Evolutionary conservation across 1,140 invertebrate species (phyloP).

Genomic region (Thalassaphorura encarpata): DNA sequence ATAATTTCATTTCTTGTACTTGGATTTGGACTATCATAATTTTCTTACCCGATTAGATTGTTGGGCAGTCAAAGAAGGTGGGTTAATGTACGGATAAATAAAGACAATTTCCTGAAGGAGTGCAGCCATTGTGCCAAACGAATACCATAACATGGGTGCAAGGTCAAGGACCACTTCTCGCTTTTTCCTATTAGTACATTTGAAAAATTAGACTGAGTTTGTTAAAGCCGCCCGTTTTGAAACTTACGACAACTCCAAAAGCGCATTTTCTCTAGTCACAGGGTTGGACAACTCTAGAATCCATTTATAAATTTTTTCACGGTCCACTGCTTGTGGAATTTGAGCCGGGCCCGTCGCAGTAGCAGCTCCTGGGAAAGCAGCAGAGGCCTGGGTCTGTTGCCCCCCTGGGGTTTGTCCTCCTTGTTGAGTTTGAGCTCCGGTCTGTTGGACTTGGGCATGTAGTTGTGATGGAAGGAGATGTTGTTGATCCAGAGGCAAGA

Average conservation of each 20-base stretch:
- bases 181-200: conserved; percentile 65
- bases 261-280: conserved; percentile 87
- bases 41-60: conserved; percentile 69
- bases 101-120: conserved; percentile 87
- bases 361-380: background rate
- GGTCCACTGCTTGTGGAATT: conserved; percentile 46
- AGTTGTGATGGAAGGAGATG: too few species aligned
- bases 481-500: too few species aligned
- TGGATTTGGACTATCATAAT: background rate
- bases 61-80: conserved; percentile 85
- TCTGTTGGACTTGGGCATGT: too few species aligned
- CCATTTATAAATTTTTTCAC: conserved; percentile 83
- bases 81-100: conserved; percentile 96
- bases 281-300: conserved; percentile 91
- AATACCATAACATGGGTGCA: conserved; percentile 97
- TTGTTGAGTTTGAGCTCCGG: too few species aligned
- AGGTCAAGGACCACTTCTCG: conserved; percentile 92
- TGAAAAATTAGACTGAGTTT: background rate
- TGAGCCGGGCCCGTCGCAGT: conserved; percentile 7
- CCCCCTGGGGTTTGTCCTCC: background rate
- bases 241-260: conserved; percentile 73
- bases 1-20: background rate
- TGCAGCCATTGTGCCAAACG: conserved; percentile 94
- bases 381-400: background rate
- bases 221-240: background rate